Conservation (phyloP, 1,140 invertebrate genomes). For the Kradibia gibbosae region DNA sequence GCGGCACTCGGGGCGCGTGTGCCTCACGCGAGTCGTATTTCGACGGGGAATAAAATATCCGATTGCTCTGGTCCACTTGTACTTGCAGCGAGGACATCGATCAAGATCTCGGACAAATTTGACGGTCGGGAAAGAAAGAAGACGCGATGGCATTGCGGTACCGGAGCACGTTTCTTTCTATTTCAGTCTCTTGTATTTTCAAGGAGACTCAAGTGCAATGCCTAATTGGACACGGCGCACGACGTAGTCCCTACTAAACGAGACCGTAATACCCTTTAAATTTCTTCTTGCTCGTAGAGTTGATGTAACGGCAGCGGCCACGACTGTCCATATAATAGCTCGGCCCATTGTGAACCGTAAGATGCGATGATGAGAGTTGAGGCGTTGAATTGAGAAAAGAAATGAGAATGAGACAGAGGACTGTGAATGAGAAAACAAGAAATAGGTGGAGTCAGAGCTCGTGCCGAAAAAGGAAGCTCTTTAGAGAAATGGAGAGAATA, state of each 20-base stretch:
- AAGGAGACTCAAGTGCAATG: too few species aligned
- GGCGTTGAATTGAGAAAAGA: constrained; percentile 51
- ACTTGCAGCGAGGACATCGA: neutral
- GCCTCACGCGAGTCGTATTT: too few species aligned
- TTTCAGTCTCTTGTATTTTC: too few species aligned
- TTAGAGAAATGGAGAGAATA: neutral
- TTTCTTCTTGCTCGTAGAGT: too few species aligned
- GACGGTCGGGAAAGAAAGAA: neutral
- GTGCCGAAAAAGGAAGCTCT: constrained; percentile 52
- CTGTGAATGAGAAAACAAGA: constrained; percentile 24
- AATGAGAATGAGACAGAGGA: constrained; percentile 48
- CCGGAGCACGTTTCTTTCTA: too few species aligned
- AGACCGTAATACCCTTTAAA: neutral
- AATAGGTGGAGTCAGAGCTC: constrained; percentile 36
- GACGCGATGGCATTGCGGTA: too few species aligned
- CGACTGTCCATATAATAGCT: constrained; percentile 14
- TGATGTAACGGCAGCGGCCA: neutral
- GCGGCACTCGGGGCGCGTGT: too few species aligned
- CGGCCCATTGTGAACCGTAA: neutral
- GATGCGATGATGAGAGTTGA: constrained; percentile 35
- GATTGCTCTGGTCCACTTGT: neutral
- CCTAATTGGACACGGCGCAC: neutral
- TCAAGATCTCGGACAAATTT: neutral
- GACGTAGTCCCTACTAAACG: neutral
- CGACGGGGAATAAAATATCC: neutral